Evolutionary conservation across 2,113 vertebrate genomes (phyloP).

Genomic region (Dissostichus mawsoni): DNA sequence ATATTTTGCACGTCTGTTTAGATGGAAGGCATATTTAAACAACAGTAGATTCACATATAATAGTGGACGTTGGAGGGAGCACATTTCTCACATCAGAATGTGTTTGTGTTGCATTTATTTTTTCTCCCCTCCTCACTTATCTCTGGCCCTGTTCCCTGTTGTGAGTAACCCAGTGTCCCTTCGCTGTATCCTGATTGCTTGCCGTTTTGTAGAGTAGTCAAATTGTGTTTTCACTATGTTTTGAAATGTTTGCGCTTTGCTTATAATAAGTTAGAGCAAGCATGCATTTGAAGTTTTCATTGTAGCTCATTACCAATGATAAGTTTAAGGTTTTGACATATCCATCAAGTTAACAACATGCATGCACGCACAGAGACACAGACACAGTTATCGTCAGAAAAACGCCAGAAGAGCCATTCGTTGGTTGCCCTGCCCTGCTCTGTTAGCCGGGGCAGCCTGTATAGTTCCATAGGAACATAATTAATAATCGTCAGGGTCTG

Average conservation of each 20-base stretch:
- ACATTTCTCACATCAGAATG: constrained; percentile 46
- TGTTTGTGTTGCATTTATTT: constrained; percentile 61
- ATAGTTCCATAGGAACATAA: constrained; percentile 71
- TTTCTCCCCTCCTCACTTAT: constrained; percentile 40
- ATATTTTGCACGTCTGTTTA: constrained; percentile 76
- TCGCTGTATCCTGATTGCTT: constrained; percentile 65
- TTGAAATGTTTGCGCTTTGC: constrained; percentile 68
- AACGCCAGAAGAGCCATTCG: constrained; percentile 38
- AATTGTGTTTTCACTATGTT: constrained; percentile 56
- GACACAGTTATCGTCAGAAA: constrained; percentile 5
- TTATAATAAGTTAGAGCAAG: constrained; percentile 63
- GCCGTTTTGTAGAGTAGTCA: constrained; percentile 62
- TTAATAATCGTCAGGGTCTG: constrained; percentile 80
- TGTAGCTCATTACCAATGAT: constrained; percentile 58
- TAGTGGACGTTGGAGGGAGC: constrained; percentile 48
- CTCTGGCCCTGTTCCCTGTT: constrained; percentile 64
- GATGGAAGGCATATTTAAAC: constrained; percentile 68
- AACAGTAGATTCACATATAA: constrained; percentile 52
- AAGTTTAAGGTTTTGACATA: constrained; percentile 35
- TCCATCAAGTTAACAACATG: constrained; percentile 49
- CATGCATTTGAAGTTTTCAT: constrained; percentile 60
- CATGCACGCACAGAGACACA: constrained; percentile 27
- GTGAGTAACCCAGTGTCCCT: constrained; percentile 52
- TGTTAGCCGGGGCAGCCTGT: constrained; percentile 27
- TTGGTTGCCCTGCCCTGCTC: constrained; percentile 47